Conservation (phyloP, 2,797 vertebrate species). For the Lepidocolaptes lacrymiger region DNA sequence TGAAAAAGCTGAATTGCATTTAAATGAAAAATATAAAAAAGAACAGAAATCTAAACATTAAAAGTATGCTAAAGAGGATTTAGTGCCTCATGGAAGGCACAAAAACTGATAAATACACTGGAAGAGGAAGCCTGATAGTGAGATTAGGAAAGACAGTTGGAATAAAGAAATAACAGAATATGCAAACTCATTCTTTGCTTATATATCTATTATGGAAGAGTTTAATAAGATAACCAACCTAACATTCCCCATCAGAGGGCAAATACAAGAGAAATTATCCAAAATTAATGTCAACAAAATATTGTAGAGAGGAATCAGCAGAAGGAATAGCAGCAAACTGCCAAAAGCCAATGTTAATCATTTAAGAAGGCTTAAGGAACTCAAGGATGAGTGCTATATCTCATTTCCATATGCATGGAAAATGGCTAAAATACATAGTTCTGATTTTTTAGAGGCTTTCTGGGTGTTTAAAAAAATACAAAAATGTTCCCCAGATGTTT, state of each 20-base stretch:
- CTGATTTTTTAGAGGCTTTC: background rate
- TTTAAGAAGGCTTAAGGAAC: background rate
- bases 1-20: background rate
- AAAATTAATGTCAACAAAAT: background rate
- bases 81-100: background rate
- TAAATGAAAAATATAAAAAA: background rate
- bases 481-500: background rate
- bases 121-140: background rate
- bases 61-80: background rate
- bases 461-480: background rate
- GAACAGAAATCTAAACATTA: background rate
- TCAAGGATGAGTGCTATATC: background rate
- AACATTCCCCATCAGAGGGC: background rate
- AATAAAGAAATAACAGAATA: background rate
- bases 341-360: background rate
- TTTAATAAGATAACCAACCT: background rate
- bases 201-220: background rate
- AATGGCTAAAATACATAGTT: background rate
- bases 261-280: background rate
- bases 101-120: background rate
- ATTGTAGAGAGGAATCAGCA: background rate
- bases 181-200: background rate
- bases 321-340: background rate
- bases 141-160: background rate
- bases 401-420: background rate